Conservation (phyloP, 2,113 vertebrate species). For the Uropsilus gracilis region DNA sequence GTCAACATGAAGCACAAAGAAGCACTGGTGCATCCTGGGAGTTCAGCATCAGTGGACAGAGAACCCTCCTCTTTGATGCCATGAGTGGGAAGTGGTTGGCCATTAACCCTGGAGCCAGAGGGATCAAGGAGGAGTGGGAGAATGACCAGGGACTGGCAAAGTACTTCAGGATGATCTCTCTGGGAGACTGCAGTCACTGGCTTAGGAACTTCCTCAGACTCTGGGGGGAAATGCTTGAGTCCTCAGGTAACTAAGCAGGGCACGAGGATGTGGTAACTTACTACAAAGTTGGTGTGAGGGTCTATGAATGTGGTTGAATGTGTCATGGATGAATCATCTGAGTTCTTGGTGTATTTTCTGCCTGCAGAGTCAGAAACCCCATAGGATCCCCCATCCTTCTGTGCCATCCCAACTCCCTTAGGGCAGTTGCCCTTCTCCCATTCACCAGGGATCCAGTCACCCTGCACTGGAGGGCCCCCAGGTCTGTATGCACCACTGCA, state of each 20-base stretch:
- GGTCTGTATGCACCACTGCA: not conserved
- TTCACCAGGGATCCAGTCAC: not conserved
- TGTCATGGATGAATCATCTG: not conserved
- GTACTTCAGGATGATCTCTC: not conserved
- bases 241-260: not conserved
- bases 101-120: not conserved
- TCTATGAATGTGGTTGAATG: not conserved
- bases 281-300: not conserved
- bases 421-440: not conserved
- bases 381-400: not conserved
- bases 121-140: not conserved
- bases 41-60: not conserved
- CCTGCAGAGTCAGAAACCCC: not conserved
- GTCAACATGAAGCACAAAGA: not conserved
- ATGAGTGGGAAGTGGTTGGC: not conserved
- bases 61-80: accelerated
- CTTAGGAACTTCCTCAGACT: not conserved
- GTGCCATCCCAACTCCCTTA: not conserved
- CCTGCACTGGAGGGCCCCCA: too few relatives aligned
- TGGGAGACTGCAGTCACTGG: not conserved
- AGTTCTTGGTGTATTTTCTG: not conserved
- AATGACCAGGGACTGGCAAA: accelerated
- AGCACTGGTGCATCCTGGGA: not conserved
- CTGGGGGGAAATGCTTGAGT: not conserved
- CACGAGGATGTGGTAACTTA: not conserved